Evolutionary conservation across 2,113 vertebrate genomes (phyloP), one percentile per base, ranked within the genome.

Genomic region (Caranx ignobilis): DNA sequence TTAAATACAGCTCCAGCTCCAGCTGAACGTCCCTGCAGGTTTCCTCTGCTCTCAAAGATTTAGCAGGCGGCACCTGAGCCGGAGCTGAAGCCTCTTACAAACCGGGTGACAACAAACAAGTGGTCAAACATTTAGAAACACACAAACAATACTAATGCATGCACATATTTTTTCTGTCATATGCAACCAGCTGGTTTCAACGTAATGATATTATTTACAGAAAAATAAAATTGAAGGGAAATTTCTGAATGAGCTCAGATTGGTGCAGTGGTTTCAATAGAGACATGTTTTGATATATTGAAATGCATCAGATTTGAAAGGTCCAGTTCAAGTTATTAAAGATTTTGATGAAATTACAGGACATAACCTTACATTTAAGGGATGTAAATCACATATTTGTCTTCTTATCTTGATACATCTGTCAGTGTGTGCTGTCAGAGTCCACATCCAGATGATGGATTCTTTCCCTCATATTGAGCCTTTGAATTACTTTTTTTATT

Each of bases 1-100:
- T 91, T 91, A 88, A 92, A 85, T 71, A 90, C 89, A 84, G 75
- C 77, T 85, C 71, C 89, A 83, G 75, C 78, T 87, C 72, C 2
- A 11, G n/a, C 63, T 86, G 37, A 6, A 6, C 5, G 35, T 89
- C 86, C 81, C 86, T 70, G 31, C 68, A 85, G 86, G 66, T 67
- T 88, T 82, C 64, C 31, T 39, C 0, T 56, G 11, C 39, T 48
- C 18, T 62, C 47, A 43, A 13, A 75, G 63, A 81, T 77, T 82
- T 16, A 79, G 21, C 73, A 16, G 71, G 66, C 16, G 8, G 55
- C 55, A 63, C 72, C 63, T 71, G 79, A 81, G 52, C 74, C 76
- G 31, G 6, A 64, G 19, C 37, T n/a, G 21, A 32, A 73, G 61
- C 32, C 62, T 45, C 75, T 56, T 19, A 4, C 10, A 71, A 57